phyloP scores from a whole-genome alignment of 2,113 vertebrate species.

The Amphilophus citrinellus region DNA sequence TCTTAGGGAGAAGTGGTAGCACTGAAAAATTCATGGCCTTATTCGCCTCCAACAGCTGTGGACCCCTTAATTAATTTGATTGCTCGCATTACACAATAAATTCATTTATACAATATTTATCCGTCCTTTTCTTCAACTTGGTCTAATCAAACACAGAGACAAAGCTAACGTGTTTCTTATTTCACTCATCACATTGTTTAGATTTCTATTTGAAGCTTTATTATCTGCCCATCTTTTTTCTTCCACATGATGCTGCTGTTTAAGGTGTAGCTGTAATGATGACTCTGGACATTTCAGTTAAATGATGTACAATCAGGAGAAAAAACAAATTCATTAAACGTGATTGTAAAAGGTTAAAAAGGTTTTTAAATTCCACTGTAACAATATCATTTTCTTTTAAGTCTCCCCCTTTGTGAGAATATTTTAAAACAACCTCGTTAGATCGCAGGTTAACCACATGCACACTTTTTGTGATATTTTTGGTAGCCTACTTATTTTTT shows the following conservation, averaged over 20 bases:
- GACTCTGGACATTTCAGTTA: too few relatives aligned
- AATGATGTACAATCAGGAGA: too few relatives aligned
- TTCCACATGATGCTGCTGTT: neutral
- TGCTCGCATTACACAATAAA: slow-evolving; percentile 85
- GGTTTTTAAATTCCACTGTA: neutral
- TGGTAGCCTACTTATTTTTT: neutral
- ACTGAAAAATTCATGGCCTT: slow-evolving; percentile 84
- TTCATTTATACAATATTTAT: slow-evolving; percentile 82
- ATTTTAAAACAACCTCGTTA: neutral
- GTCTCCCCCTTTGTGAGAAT: neutral
- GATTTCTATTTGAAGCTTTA: slow-evolving; percentile 1
- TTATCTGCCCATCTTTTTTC: neutral
- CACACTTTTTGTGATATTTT: neutral
- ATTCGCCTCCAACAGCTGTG: slow-evolving; percentile 82
- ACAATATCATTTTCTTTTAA: neutral
- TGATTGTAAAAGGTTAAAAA: neutral
- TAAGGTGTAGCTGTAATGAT: neutral
- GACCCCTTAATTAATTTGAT: slow-evolving; percentile 84
- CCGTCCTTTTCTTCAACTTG: slow-evolving; percentile 61
- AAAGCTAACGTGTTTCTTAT: slow-evolving; percentile 17
- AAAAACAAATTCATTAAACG: neutral
- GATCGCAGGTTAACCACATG: neutral
- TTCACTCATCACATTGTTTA: neutral
- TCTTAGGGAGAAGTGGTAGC: slow-evolving; percentile 84
- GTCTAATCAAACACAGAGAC: slow-evolving; percentile 56